Evolutionary conservation across 2,888 invertebrate species (phyloP), one percentile per base, ranked within the genome.

Genomic region (Drosophila antonietae): DNA sequence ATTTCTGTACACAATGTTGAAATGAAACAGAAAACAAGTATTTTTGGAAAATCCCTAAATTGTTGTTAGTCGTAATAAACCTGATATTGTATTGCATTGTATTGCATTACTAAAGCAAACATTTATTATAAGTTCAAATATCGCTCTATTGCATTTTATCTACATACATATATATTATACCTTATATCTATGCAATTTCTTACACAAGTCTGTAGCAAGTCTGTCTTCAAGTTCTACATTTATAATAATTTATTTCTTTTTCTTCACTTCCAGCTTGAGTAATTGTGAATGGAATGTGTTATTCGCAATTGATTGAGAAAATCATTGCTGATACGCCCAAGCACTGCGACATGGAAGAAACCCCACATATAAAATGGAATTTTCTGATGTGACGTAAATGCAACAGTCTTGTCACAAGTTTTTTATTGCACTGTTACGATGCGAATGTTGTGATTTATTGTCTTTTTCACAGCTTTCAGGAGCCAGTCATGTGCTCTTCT

Each of bases 381-480:
- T 74, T 49, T 51, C 23, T 31, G 47, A 74, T 46, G 14, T 67
- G 41, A 35, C n/a, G 14, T 28, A 41, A 47, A 47, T 55, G 46
- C 67, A 73, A 57, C 31, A 53, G 61, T 73, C 44, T 53, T 15
- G 43, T 35, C 31, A 41, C 35, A 18, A 23, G 53, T 6, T 43
- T 55, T 37, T 41, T 61, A 73, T 49, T 58, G 39, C 57, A 60
- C 47, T 57, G 33, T 49, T 60, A 33, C 60, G 41, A 64, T 15
- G 39, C 47, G 44, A 57, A 44, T 46, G 53, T 46, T 61, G 67
- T 67, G 61, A 39, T 52, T 53, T 60, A 65, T 60, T 46, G 56
- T n/a, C 57, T 52, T 41, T 74, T 59, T 10, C 68, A 33, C 46
- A 44, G 33, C 47, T 57, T 49, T 15, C 18, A 18, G 31, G 61